Conservation (phyloP, 2,113 vertebrate species). For the Alethe diademata region DNA sequence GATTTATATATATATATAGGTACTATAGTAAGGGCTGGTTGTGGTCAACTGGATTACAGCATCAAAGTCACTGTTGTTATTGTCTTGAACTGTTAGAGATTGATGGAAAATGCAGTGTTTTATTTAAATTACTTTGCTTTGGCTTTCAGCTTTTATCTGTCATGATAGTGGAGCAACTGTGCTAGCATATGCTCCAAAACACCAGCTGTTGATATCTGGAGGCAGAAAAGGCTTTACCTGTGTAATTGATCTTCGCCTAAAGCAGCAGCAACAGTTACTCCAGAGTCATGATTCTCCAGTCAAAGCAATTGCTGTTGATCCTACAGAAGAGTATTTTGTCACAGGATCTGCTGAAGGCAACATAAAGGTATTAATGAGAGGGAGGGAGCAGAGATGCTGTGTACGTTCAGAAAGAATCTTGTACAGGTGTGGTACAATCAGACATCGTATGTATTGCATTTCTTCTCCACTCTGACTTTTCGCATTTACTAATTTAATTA, state of each 20-base stretch:
- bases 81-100: background rate
- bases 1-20: background rate
- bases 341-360: constrained; percentile 97
- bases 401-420: background rate
- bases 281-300: constrained; percentile 96
- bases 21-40: background rate
- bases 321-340: constrained; percentile 91
- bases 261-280: constrained; percentile 87
- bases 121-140: constrained; percentile 3
- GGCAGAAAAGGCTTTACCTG: constrained; percentile 93
- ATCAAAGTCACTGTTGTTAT: background rate
- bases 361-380: constrained; percentile 84
- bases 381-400: background rate
- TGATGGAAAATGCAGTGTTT: background rate
- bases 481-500: background rate
- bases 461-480: background rate
- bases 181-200: constrained; percentile 87
- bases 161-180: constrained; percentile 95
- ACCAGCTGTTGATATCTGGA: constrained; percentile 92
- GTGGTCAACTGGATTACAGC: background rate
- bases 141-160: constrained; percentile 87
- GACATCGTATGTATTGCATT: background rate
- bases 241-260: constrained; percentile 87
- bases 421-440: background rate
- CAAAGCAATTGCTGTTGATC: constrained; percentile 91